These are phyloP conservation scores for Lates japonicus DNA, from an alignment of 2,797 vertebrate species.

Conservation along the genomic window DNA sequence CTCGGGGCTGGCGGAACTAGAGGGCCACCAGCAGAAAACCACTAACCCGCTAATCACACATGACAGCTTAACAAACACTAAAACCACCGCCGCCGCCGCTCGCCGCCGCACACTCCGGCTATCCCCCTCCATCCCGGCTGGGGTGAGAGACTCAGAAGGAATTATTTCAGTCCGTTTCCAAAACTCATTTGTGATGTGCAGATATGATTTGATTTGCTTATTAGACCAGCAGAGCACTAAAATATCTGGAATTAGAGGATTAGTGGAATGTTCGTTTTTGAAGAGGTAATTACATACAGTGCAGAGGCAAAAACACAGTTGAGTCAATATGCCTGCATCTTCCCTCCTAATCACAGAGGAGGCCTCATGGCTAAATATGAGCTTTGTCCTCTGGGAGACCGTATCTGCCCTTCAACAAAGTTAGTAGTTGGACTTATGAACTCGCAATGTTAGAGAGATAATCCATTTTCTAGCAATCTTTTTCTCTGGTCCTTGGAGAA, in stretches of 20 bases:
- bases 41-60: constrained; percentile 57
- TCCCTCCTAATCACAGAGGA: constrained; percentile 82
- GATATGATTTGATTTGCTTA: constrained; percentile 88
- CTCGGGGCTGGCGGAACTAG: constrained; percentile 23
- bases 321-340: constrained; percentile 84
- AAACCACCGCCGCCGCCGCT: constrained; percentile 43
- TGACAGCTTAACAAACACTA: constrained; percentile 76
- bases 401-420: constrained; percentile 88
- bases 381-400: constrained; percentile 79
- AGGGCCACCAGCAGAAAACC: constrained; percentile 35
- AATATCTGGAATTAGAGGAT: constrained; percentile 88
- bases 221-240: constrained; percentile 86
- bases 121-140: constrained; percentile 65
- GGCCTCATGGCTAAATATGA: constrained; percentile 86
- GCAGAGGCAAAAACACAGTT: constrained; percentile 80
- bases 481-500: constrained; percentile 79
- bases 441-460: constrained; percentile 84
- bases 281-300: constrained; percentile 85
- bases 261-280: constrained; percentile 84
- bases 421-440: constrained; percentile 87
- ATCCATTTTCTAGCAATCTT: constrained; percentile 86
- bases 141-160: constrained; percentile 80
- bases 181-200: constrained; percentile 86
- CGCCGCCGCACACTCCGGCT: constrained; percentile 29
- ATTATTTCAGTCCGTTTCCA: constrained; percentile 82